phyloP scores from a whole-genome alignment of 2,113 vertebrate genomes.

The Xiphorhynchus elegans region DNA sequence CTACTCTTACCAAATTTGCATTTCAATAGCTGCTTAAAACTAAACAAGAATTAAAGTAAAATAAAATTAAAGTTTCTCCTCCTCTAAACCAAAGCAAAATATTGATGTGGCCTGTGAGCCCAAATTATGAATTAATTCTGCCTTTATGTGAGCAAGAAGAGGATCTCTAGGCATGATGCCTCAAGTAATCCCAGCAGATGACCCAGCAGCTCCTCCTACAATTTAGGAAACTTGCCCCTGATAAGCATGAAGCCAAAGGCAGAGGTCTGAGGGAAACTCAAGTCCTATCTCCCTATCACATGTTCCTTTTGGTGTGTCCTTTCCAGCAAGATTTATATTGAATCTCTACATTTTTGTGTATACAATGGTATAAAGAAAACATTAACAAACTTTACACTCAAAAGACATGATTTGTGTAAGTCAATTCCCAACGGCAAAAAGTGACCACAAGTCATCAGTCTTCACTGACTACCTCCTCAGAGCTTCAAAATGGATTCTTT shows the following conservation, averaged over 20 bases:
- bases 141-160: fast-evolving
- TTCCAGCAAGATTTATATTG: background rate
- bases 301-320: background rate
- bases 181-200: background rate
- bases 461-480: background rate
- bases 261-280: background rate
- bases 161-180: background rate
- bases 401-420: background rate
- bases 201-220: background rate
- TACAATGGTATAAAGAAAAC: background rate
- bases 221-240: background rate
- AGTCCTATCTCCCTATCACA: background rate
- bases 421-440: background rate
- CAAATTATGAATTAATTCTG: background rate
- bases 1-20: background rate
- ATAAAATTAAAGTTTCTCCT: background rate
- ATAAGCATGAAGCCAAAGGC: background rate
- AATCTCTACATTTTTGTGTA: background rate
- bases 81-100: background rate
- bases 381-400: background rate
- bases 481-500: background rate
- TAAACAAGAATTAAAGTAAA: background rate
- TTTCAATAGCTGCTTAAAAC: background rate
- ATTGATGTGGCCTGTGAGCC: background rate
- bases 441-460: background rate